Base-by-base conservation (phyloP, 1,140 invertebrate species). In the Panulirus ornatus region DNA sequence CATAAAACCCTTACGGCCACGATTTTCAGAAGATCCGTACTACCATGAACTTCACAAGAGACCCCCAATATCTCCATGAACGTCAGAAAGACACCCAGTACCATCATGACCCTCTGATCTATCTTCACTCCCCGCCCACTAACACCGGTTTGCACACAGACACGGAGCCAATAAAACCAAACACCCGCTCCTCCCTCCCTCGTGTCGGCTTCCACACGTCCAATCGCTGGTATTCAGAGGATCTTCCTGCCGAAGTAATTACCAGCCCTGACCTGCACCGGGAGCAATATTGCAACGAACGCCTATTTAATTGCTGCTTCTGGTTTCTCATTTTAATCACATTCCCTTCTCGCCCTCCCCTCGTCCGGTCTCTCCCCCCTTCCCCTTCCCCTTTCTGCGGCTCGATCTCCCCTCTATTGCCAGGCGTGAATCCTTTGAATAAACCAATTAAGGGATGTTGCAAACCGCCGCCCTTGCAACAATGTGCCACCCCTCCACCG, bases 381-480 rank as follows among this genome's bases (percentile, higher is more conserved):
- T 30, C 51, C 66, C 70, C 85, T 51, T 75, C 75, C 44, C 38
- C 44, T 71, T 9, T 40, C n/a, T 22, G n/a, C 34, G 34, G 16
- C 44, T 30, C 85, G 11, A 36, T 71, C 44, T 47, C 73, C 51
- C 85, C 85, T 63, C 51, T 47, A 66, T 58, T 76, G 84, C 70
- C 71, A 88, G 79, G 66, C 79, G 87, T 89, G 79, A 89, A 89
- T 89, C 70, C 79, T 54, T 75, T 84, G 87, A 83, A 84, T 89
- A 89, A 89, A 89, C 87, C 79, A 83, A 83, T 89, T 83, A 89
- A 73, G 30, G 87, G 79, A 89, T 83, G 87, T 83, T 89, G 87
- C 79, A 75, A 83, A 84, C 79, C 70, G 44, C 78, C n/a, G 34
- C 30, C 70, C 66, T 51, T 84, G 78, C 79, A 84, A 89, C 87